These are phyloP conservation scores for Parapsyche elsis DNA, from an alignment of 1,140 invertebrate species.

Conservation along the genomic window DNA sequence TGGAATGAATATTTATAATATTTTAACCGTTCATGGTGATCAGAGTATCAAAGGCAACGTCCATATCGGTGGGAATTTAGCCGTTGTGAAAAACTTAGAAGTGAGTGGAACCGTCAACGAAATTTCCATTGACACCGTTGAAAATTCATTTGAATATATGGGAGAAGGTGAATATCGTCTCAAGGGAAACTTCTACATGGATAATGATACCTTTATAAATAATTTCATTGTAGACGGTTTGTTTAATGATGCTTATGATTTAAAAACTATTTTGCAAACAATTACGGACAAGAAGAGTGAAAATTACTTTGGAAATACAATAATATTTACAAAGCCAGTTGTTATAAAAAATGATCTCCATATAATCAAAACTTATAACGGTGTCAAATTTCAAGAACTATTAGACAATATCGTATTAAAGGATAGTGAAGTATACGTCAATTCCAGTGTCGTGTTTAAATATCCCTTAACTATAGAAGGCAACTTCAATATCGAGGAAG, in stretches of 20 bases:
- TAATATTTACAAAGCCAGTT: conserved; percentile 40
- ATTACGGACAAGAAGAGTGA: conserved; percentile 8
- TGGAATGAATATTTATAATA: conserved; percentile 35
- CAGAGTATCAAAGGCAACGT: conserved; percentile 44
- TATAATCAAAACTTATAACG: conserved; percentile 42
- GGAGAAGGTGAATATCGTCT: conserved; percentile 44
- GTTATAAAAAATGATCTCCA: conserved; percentile 36
- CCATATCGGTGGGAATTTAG: conserved; percentile 39
- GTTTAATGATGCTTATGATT: conserved; percentile 41
- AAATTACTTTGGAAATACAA: conserved; percentile 48
- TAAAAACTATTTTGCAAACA: conserved; percentile 41
- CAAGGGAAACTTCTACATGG: conserved; percentile 45
- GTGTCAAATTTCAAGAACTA: conserved; percentile 33
- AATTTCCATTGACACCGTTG: conserved; percentile 22
- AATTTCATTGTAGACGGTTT: conserved; percentile 46
- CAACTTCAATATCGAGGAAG: conserved; percentile 31
- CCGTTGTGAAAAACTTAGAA: conserved; percentile 42
- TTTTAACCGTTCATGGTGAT: conserved; percentile 35
- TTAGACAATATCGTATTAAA: conserved; percentile 44
- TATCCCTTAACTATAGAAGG: conserved; percentile 38
- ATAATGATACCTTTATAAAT: conserved; percentile 38
- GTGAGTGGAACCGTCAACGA: conserved; percentile 35
- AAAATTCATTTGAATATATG: conserved; percentile 38
- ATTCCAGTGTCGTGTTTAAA: conserved; percentile 41
- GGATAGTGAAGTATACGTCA: conserved; percentile 36